Conservation (phyloP, 2,888 invertebrate genomes). For the Micoletzkya japonica region DNA sequence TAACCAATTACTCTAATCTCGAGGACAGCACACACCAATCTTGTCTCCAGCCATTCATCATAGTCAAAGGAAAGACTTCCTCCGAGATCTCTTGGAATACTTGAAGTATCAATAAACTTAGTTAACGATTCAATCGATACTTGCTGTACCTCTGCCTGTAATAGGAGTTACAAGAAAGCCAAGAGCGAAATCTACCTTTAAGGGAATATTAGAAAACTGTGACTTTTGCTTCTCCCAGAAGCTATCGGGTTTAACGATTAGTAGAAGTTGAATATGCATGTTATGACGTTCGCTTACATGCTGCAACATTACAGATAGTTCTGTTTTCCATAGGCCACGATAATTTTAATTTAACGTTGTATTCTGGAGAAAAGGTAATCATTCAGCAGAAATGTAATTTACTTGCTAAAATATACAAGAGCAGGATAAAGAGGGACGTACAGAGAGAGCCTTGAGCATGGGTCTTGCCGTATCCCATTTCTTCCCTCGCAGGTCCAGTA, state of each 20-base stretch:
- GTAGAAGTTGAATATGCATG: slow-evolving; percentile 1
- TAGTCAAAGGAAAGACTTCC: slow-evolving; percentile 87
- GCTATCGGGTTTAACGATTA: slow-evolving; percentile 93
- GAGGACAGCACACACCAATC: slow-evolving; percentile 69
- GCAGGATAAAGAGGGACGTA: slow-evolving; percentile 45
- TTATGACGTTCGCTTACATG: not conserved
- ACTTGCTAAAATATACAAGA: not conserved
- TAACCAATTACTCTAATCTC: not conserved
- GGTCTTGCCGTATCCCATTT: slow-evolving; percentile 96
- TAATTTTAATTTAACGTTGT: not conserved
- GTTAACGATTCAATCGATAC: slow-evolving; percentile 92
- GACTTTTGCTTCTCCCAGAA: slow-evolving; percentile 99
- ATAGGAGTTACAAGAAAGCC: slow-evolving; percentile 26
- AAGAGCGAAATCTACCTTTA: not conserved
- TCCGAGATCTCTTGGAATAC: slow-evolving; percentile 89
- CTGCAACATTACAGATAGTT: not conserved
- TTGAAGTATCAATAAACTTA: slow-evolving; percentile 88
- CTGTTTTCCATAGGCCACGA: too few species aligned
- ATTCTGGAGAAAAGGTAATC: too few species aligned
- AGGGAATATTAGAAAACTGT: not conserved
- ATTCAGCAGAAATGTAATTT: not conserved
- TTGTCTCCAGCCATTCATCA: slow-evolving; percentile 92
- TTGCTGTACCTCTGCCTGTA: slow-evolving; percentile 81
- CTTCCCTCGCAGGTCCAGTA: slow-evolving; percentile 93
- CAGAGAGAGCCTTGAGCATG: slow-evolving; percentile 82